Conservation (phyloP, 2,888 invertebrate genomes). For the Resseliella maxima region DNA sequence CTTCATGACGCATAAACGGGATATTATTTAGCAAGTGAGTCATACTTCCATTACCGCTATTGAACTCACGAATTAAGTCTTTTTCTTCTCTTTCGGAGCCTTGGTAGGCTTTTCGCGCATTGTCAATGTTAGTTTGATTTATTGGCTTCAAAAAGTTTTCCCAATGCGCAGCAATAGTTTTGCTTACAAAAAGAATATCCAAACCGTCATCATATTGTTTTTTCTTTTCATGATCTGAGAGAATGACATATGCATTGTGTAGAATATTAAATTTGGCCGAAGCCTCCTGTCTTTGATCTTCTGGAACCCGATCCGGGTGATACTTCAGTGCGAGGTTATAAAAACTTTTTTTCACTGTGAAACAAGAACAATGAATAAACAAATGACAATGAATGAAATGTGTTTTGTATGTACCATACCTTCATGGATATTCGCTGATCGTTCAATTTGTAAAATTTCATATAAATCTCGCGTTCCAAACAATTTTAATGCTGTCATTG, state of each 20-base stretch:
- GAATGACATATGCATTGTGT: background rate
- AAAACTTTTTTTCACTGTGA: slow-evolving; percentile 16
- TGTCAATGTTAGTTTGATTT: background rate
- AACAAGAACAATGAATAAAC: background rate
- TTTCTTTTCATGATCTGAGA: background rate
- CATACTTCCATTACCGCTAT: background rate
- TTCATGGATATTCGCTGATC: background rate
- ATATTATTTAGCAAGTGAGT: background rate
- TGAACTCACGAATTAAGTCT: background rate
- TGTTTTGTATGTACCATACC: background rate
- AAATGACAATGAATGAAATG: background rate
- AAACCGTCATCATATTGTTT: background rate
- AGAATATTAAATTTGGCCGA: background rate
- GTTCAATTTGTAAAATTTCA: background rate
- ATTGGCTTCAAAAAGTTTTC: background rate
- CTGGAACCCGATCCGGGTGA: background rate
- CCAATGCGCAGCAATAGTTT: background rate
- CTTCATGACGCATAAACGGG: slow-evolving; percentile 9
- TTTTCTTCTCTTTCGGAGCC: background rate
- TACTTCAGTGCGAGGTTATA: background rate
- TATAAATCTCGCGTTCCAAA: background rate
- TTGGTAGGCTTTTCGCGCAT: background rate
- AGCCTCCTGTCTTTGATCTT: background rate
- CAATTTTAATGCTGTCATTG: background rate
- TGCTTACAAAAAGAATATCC: background rate